Evolutionary conservation across 2,113 vertebrate species (phyloP).

Genomic region (Callocephalon fimbriatum): DNA sequence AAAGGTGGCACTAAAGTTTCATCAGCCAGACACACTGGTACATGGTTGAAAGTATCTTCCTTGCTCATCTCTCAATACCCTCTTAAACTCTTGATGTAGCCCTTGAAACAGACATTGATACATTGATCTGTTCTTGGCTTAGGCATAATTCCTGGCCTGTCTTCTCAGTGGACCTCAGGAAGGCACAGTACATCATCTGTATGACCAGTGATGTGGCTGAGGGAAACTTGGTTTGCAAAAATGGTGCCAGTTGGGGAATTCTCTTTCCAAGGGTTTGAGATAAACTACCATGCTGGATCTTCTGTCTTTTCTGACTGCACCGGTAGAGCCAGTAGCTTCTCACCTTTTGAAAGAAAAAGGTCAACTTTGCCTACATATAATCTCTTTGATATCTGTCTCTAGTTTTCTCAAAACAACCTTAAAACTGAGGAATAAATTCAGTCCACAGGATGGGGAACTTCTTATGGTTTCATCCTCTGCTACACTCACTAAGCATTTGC

Average conservation of each 20-base stretch:
- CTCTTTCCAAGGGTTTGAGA: neutral
- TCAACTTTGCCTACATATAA: neutral
- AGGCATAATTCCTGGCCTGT: neutral
- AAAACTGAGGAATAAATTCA: neutral
- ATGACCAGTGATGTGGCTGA: neutral
- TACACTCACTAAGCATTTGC: neutral
- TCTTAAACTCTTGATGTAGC: neutral
- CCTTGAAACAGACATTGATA: neutral
- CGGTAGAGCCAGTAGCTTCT: neutral
- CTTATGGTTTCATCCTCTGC: neutral
- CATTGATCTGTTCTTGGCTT: rapidly evolving
- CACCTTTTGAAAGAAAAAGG: neutral
- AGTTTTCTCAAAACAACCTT: neutral
- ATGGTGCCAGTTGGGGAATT: neutral
- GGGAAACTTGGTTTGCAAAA: neutral
- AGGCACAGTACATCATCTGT: neutral
- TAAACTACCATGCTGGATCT: neutral
- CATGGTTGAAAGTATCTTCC: neutral
- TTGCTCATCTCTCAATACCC: neutral
- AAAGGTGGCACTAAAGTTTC: neutral
- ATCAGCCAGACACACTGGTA: neutral
- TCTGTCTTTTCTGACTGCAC: neutral
- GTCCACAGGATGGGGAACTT: neutral
- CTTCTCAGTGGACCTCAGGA: neutral
- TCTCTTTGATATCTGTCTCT: neutral